A percentile compares a stretch with the other conserved stretches of the same genome.
These are phyloP conservation scores for human (Homo sapiens) DNA, from an alignment of 2,113 vertebrate species.

Conservation along the genomic window GRCh38 chr5:69573501-69574000, in stretches of 20 bases:
- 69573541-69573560: not conserved
- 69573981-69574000: not conserved
- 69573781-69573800: not conserved
- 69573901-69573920: not conserved
- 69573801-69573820: not conserved
- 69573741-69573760: not conserved
- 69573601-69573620: not conserved
- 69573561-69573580: not conserved
- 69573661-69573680: not conserved
- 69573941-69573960: not conserved
- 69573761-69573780: not conserved
- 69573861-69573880: not conserved
- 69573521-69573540: constrained; percentile 30
- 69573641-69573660: not conserved
- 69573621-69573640: not conserved
- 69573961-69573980: not conserved
- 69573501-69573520: not conserved
- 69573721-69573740: constrained; percentile 1
- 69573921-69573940: not conserved
- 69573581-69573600: not conserved
- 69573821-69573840: not conserved
- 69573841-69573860: not conserved
- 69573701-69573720: not conserved
- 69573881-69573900: not conserved
- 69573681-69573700: not conserved